A percentile compares a stretch with the other conserved stretches of the same genome.
Evolutionary conservation across 2,888 invertebrate genomes (phyloP).

Genomic region (Parthenolecanium corni): DNA sequence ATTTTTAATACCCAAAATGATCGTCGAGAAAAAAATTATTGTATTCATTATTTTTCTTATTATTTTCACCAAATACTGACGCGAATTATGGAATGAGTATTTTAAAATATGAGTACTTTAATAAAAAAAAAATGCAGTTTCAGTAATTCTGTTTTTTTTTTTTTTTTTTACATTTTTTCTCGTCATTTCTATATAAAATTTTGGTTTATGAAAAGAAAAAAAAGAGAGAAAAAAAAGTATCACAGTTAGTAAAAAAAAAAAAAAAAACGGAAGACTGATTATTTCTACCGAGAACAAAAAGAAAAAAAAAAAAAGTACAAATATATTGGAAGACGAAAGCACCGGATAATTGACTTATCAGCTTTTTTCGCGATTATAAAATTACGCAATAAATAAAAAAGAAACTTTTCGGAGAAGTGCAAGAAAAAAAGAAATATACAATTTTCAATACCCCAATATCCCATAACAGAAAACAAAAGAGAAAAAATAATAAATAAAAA

Average conservation of each 20-base stretch:
- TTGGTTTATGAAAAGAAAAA: neutral
- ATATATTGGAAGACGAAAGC: slow-evolving; percentile 10
- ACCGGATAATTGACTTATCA: neutral
- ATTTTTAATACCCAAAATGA: neutral
- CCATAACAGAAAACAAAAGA: slow-evolving; percentile 1
- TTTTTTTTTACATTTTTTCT: neutral
- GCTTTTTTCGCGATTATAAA: neutral
- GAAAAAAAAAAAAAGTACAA: neutral
- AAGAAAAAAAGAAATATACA: slow-evolving; percentile 11
- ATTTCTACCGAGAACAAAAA: slow-evolving; percentile 9
- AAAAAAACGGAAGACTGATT: neutral
- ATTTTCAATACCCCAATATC: slow-evolving; percentile 23
- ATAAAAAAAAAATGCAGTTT: neutral
- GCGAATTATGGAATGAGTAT: slow-evolving; percentile 20
- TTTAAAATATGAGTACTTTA: slow-evolving; percentile 7
- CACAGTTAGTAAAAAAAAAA: neutral
- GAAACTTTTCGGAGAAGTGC: slow-evolving; percentile 9
- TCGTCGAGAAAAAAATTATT: slow-evolving; percentile 5
- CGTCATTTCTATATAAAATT: neutral
- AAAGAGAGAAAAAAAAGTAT: neutral
- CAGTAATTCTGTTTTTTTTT: neutral
- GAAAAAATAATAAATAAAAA: too few relatives aligned
- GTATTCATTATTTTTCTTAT: neutral
- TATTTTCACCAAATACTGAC: slow-evolving; percentile 6
- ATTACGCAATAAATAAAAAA: neutral